Percentiles rank a stretch among this genome's conserved stretches.
Evolutionary conservation across 2,888 invertebrate genomes (phyloP).

Genomic region (Agrochola litura): DNA sequence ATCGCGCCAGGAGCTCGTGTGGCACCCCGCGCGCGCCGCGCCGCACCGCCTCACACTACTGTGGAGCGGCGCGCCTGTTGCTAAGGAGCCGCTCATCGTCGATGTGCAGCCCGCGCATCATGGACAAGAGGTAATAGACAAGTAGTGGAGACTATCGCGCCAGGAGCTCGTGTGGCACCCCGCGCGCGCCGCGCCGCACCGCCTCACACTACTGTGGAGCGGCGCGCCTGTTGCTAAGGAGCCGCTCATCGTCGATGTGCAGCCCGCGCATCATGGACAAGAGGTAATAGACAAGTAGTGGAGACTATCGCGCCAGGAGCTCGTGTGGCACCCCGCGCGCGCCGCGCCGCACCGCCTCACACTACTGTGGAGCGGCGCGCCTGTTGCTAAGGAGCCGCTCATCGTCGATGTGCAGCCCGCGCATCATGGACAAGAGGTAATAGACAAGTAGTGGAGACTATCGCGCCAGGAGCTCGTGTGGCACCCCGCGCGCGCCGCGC

Average conservation of each 20-base stretch:
- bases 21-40: slow-evolving; percentile 96
- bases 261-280: slow-evolving; percentile 92
- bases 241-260: slow-evolving; percentile 90
- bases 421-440: slow-evolving; percentile 93
- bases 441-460: not conserved
- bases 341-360: slow-evolving; percentile 97
- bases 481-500: slow-evolving; percentile 96
- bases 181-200: slow-evolving; percentile 96
- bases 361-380: slow-evolving; percentile 96
- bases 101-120: slow-evolving; percentile 92
- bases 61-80: slow-evolving; percentile 95
- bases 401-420: slow-evolving; percentile 91
- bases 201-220: slow-evolving; percentile 96
- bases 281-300: slow-evolving; percentile 84
- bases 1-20: slow-evolving; percentile 93
- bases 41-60: slow-evolving; percentile 96
- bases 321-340: slow-evolving; percentile 96
- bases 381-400: slow-evolving; percentile 90
- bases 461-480: slow-evolving; percentile 95
- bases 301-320: slow-evolving; percentile 75
- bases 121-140: slow-evolving; percentile 91
- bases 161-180: slow-evolving; percentile 97
- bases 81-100: slow-evolving; percentile 89
- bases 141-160: not conserved
- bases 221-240: slow-evolving; percentile 92